These are phyloP conservation scores for Epicauta chinensis DNA, from an alignment of 1,140 invertebrate genomes.

Conservation along the genomic window DNA sequence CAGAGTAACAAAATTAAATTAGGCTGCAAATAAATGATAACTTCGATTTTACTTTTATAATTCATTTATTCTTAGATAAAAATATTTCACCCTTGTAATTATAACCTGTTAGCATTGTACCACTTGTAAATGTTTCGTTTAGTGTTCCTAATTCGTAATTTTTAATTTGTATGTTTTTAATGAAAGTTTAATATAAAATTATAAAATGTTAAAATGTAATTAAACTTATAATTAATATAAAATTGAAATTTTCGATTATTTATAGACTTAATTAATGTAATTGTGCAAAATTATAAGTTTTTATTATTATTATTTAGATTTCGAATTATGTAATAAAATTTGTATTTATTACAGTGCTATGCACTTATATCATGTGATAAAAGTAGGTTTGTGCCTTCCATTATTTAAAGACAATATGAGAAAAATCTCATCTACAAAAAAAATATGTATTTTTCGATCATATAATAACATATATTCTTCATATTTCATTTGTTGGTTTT, in stretches of 20 bases:
- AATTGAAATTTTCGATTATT: too few species aligned
- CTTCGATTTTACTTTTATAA: too few species aligned
- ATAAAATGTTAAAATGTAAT: too few species aligned
- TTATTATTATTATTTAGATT: slow-evolving; percentile 10
- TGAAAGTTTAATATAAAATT: too few species aligned
- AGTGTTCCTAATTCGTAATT: slow-evolving; percentile 7
- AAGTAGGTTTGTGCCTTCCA: slow-evolving; percentile 47
- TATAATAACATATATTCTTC: slow-evolving; percentile 10
- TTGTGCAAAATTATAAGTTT: background rate
- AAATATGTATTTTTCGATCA: slow-evolving; percentile 12
- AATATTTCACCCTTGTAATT: too few species aligned
- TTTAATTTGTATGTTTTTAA: slow-evolving; percentile 9
- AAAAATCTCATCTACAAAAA: background rate
- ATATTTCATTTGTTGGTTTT: background rate
- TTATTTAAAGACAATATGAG: slow-evolving; percentile 14
- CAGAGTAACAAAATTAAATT: too few species aligned
- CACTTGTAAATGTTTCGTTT: background rate
- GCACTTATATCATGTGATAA: slow-evolving; percentile 91
- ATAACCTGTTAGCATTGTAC: too few species aligned
- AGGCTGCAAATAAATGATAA: too few species aligned
- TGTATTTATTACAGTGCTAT: slow-evolving; percentile 63
- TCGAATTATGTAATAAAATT: slow-evolving; percentile 71
- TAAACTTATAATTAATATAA: too few species aligned
- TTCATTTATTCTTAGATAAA: too few species aligned
- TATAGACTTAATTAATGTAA: too few species aligned